Percentiles rank a stretch among this genome's conserved stretches.
Evolutionary conservation across 30 jellyfish, hydroid and myxozoan genomes (phyloP).

Genomic region (Cassiopea andromeda): DNA sequence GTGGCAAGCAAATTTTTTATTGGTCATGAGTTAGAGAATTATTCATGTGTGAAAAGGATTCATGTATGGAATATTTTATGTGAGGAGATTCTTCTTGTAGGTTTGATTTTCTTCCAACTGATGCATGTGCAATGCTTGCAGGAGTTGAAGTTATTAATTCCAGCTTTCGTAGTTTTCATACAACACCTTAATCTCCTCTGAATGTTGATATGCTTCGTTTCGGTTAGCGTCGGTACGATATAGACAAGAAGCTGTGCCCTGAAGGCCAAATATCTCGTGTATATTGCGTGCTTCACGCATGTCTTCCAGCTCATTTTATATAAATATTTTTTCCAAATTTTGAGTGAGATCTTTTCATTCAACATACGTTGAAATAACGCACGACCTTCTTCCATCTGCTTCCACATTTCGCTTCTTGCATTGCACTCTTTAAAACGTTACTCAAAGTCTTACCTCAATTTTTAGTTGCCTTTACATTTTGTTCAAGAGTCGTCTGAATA

Average conservation of each 20-base stretch:
- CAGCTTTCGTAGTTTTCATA: background rate
- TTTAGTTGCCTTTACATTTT: too few relatives aligned
- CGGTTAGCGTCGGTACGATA: background rate
- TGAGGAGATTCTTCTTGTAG: too few relatives aligned
- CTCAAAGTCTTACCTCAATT: slow-evolving; percentile 7
- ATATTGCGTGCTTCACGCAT: background rate
- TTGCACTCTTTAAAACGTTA: background rate
- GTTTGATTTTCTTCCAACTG: background rate
- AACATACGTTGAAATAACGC: too few relatives aligned
- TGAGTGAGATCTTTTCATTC: background rate
- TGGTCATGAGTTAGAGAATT: too few relatives aligned
- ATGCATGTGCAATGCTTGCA: background rate
- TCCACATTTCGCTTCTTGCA: background rate
- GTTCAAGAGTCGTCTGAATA: background rate
- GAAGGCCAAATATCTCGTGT: background rate
- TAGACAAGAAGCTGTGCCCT: background rate
- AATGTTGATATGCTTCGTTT: background rate
- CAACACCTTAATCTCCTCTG: background rate
- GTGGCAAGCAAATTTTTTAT: too few relatives aligned
- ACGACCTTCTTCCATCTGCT: background rate
- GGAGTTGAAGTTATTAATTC: background rate
- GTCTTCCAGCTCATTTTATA: background rate
- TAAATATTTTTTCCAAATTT: too few relatives aligned
- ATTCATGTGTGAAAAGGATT: too few relatives aligned
- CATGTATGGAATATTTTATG: too few relatives aligned